phyloP scores from a whole-genome alignment of 2,113 vertebrate species.

The Gracilinanus agilis region DNA sequence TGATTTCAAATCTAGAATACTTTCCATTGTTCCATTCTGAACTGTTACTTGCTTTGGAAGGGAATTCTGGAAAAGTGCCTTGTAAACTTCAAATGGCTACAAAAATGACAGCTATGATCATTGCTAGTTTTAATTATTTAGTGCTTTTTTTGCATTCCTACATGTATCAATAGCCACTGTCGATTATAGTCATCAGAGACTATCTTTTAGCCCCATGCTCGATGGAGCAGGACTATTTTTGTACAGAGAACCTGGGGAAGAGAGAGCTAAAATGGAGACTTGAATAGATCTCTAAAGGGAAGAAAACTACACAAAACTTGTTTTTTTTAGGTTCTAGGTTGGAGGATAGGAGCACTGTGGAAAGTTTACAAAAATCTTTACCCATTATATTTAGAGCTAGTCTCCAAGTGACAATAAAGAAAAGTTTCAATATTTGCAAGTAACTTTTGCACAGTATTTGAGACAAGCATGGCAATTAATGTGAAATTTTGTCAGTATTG shows the following conservation, averaged over 20 bases:
- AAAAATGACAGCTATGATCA: background rate
- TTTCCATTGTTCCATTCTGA: background rate
- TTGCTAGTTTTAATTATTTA: background rate
- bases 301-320: slow-evolving; percentile 88
- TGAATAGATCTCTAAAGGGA: slow-evolving; percentile 93
- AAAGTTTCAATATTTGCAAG: slow-evolving; percentile 99
- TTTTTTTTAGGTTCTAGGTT: slow-evolving; percentile 91
- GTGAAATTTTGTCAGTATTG: slow-evolving; percentile 92
- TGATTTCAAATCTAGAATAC: background rate
- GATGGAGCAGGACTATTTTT: slow-evolving; percentile 92
- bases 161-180: background rate
- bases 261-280: slow-evolving; percentile 80
- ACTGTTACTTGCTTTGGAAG: background rate
- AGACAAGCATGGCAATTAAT: slow-evolving; percentile 96
- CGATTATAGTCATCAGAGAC: background rate
- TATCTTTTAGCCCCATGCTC: background rate
- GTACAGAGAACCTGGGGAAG: slow-evolving; percentile 89
- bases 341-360: slow-evolving; percentile 91
- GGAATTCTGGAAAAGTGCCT: background rate
- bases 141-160: background rate
- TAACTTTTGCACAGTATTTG: slow-evolving; percentile 99
- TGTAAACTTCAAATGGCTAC: background rate
- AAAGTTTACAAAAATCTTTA: slow-evolving; percentile 90
- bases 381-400: slow-evolving; percentile 94
- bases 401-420: slow-evolving; percentile 87